Conservation (phyloP, 2,113 vertebrate species). For the Thermophis baileyi region DNA sequence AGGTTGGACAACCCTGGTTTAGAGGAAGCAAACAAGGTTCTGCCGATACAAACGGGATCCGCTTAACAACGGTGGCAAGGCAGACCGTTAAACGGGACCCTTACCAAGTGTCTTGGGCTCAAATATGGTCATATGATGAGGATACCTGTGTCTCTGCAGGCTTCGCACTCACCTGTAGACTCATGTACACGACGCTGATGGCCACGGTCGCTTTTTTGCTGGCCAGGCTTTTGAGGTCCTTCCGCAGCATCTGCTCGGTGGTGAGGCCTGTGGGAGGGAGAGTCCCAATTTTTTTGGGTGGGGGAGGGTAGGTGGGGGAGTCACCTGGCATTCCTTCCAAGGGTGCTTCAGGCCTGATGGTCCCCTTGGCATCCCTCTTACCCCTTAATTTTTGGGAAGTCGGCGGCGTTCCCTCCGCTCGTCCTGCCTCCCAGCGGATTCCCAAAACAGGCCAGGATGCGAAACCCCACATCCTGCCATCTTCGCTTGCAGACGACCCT, state of each 20-base stretch:
- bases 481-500: background rate
- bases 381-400: rapidly evolving
- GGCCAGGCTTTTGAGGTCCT: slow-evolving; percentile 85
- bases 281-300: rapidly evolving
- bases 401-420: background rate
- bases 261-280: slow-evolving; percentile 72
- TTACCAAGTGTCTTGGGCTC: no score
- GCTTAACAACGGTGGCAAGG: background rate
- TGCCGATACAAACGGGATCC: no score
- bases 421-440: background rate
- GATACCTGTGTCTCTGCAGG: background rate
- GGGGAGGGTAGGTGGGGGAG: background rate
- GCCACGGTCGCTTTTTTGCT: slow-evolving; percentile 61
- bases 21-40: background rate
- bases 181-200: slow-evolving; percentile 82
- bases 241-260: slow-evolving; percentile 88
- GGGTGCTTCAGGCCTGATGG: background rate
- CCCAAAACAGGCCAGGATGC: background rate
- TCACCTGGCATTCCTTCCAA: no score
- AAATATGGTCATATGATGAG: background rate
- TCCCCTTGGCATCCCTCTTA: background rate
- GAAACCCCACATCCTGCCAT: background rate
- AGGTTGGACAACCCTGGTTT: background rate
- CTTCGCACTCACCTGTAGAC: slow-evolving; percentile 72
- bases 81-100: background rate